These are phyloP conservation scores for Argyresthia goedartella DNA, from an alignment of 2,888 invertebrate genomes.

Conservation along the genomic window DNA sequence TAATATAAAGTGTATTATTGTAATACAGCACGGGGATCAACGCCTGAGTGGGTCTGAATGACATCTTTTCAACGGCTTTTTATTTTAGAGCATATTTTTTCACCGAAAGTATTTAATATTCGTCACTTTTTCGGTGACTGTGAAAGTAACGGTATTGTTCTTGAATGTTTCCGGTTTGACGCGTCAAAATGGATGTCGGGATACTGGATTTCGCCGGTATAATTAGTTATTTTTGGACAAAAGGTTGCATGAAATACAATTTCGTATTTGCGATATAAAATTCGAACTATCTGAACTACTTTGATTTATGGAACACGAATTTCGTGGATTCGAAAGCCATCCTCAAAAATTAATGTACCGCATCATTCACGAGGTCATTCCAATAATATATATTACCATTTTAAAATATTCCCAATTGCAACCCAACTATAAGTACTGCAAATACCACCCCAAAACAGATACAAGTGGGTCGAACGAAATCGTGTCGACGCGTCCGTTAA, in stretches of 20 bases:
- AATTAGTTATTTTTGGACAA: no score
- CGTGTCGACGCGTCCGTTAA: slow-evolving; percentile 20
- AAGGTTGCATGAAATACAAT: no score
- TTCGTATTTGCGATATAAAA: no score
- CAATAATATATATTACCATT: not conserved
- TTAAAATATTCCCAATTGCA: no score
- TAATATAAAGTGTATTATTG: slow-evolving; percentile 51
- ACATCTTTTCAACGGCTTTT: slow-evolving; percentile 44
- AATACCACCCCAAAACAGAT: no score
- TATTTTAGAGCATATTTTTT: slow-evolving; percentile 21
- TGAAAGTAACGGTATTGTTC: slow-evolving; percentile 9
- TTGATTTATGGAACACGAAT: no score
- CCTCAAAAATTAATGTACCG: not conserved
- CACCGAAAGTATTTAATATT: slow-evolving; percentile 18
- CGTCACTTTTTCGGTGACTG: slow-evolving; percentile 15
- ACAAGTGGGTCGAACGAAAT: no score
- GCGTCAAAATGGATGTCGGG: not conserved
- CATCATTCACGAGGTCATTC: not conserved
- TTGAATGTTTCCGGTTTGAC: slow-evolving; percentile 6
- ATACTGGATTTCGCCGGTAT: no score
- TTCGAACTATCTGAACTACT: no score
- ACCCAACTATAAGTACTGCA: no score
- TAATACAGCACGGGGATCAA: slow-evolving; percentile 51
- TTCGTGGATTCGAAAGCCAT: not conserved
- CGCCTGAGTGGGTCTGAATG: slow-evolving; percentile 58